Conservation (phyloP, 2,888 invertebrate genomes). For the Agrilus mali region DNA sequence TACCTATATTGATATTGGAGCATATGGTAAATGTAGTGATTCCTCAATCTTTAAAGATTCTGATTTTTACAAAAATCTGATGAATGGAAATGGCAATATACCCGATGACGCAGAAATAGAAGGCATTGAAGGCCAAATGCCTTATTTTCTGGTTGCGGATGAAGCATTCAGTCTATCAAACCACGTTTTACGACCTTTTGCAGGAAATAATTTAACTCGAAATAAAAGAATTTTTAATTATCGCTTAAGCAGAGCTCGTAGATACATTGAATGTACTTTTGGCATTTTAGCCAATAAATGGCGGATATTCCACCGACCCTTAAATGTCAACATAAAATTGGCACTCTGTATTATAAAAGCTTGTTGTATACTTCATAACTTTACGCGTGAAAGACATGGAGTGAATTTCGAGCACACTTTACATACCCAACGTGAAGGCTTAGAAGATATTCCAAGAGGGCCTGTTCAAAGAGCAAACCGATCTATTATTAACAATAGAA, state of each 20-base stretch:
- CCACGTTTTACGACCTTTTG: conserved; percentile 6
- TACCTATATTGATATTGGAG: conserved; percentile 16
- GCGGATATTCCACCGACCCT: background rate
- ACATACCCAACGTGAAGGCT: conserved; percentile 2
- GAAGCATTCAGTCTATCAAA: conserved; percentile 7
- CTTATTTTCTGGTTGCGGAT: conserved; percentile 6
- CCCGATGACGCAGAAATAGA: too few relatives aligned
- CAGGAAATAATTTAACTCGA: conserved; percentile 2
- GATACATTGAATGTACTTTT: too few relatives aligned
- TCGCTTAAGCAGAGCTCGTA: too few relatives aligned
- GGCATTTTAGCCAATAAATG: too few relatives aligned
- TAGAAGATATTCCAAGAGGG: conserved; percentile 1
- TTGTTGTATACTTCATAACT: conserved; percentile 3
- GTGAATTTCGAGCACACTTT: conserved; percentile 6
- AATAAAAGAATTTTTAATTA: too few relatives aligned
- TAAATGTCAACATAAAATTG: conserved; percentile 7
- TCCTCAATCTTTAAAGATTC: conserved; percentile 12
- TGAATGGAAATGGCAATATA: conserved; percentile 1
- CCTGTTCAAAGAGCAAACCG: conserved; percentile 12
- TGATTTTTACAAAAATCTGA: conserved; percentile 7
- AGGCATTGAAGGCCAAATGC: background rate
- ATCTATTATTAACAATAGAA: conserved; percentile 9
- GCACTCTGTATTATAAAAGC: conserved; percentile 4
- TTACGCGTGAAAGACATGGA: conserved; percentile 6
- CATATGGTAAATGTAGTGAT: conserved; percentile 16